Evolutionary conservation across 2,797 vertebrate species (phyloP).

Genomic region (Halcyon badia): DNA sequence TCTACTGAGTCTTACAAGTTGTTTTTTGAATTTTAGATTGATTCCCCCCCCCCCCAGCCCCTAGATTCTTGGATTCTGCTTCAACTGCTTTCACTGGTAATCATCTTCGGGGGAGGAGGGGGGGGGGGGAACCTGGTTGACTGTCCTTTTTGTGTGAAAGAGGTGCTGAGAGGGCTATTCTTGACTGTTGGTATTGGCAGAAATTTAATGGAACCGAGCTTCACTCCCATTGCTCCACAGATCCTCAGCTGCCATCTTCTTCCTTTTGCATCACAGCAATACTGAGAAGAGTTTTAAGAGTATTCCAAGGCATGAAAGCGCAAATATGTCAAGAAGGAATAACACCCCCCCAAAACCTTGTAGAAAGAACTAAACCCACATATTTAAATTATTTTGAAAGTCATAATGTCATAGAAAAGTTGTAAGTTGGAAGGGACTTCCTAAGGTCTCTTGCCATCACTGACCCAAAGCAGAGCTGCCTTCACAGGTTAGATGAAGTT

Average conservation of each 20-base stretch:
- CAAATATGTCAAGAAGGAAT: not conserved
- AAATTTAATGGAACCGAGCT: not conserved
- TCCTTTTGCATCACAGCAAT: not conserved
- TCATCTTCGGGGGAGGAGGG: not conserved
- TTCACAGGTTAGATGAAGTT: not conserved
- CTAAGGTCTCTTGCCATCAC: not conserved
- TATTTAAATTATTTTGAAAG: not conserved
- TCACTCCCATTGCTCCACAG: not conserved
- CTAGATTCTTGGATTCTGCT: not conserved
- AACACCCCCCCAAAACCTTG: not conserved
- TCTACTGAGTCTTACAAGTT: not conserved
- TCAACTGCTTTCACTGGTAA: not conserved
- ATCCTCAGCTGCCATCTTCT: not conserved
- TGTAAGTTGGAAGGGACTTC: not conserved
- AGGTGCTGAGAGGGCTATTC: not conserved
- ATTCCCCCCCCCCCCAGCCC: too few species aligned
- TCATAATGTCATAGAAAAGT: not conserved
- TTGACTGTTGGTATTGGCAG: not conserved
- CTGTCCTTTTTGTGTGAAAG: not conserved
- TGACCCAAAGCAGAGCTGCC: not conserved
- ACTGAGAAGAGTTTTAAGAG: not conserved
- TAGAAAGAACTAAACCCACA: not conserved
- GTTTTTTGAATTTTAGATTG: not conserved
- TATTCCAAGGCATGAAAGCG: not conserved
- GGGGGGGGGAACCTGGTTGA: not conserved